A percentile compares a stretch with the other conserved stretches of the same genome.
These are phyloP conservation scores for Sebastes oblongus DNA, from an alignment of 2,797 vertebrate species.

Conservation along the genomic window DNA sequence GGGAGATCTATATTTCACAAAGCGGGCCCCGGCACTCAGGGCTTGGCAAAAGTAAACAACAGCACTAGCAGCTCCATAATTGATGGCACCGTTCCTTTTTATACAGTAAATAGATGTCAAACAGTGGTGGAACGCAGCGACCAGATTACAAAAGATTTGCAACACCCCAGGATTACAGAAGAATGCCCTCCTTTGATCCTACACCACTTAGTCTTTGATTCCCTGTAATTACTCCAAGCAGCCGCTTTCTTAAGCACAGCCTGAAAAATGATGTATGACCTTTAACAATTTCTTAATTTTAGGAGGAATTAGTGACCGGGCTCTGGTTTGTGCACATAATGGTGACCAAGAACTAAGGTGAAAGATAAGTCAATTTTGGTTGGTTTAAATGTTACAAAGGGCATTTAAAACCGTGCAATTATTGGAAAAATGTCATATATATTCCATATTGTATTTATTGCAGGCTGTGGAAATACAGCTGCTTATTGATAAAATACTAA, in stretches of 20 bases:
- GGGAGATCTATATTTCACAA: slow-evolving; percentile 71
- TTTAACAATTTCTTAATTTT: slow-evolving; percentile 74
- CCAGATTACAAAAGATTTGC: slow-evolving; percentile 83
- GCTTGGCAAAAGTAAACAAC: slow-evolving; percentile 79
- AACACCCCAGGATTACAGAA: slow-evolving; percentile 80
- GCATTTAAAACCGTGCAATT: background rate
- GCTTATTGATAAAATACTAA: background rate
- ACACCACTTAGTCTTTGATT: slow-evolving; percentile 79
- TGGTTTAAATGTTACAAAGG: background rate
- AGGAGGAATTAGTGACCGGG: slow-evolving; percentile 18
- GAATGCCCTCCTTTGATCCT: slow-evolving; percentile 82
- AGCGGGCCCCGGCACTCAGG: slow-evolving; percentile 68
- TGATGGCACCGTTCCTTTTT: slow-evolving; percentile 78
- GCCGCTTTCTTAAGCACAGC: slow-evolving; percentile 51
- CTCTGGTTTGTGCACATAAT: background rate
- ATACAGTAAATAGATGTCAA: slow-evolving; percentile 85
- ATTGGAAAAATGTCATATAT: background rate
- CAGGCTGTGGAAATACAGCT: background rate
- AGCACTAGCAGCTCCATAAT: slow-evolving; percentile 70
- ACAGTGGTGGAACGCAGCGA: slow-evolving; percentile 73
- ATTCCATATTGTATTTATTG: background rate
- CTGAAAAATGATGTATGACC: slow-evolving; percentile 70
- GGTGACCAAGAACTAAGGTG: background rate
- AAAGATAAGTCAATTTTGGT: background rate
- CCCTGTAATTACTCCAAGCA: slow-evolving; percentile 77